Evolutionary conservation across 2,888 invertebrate genomes (phyloP).

Genomic region (Nemapogon koenigi): DNA sequence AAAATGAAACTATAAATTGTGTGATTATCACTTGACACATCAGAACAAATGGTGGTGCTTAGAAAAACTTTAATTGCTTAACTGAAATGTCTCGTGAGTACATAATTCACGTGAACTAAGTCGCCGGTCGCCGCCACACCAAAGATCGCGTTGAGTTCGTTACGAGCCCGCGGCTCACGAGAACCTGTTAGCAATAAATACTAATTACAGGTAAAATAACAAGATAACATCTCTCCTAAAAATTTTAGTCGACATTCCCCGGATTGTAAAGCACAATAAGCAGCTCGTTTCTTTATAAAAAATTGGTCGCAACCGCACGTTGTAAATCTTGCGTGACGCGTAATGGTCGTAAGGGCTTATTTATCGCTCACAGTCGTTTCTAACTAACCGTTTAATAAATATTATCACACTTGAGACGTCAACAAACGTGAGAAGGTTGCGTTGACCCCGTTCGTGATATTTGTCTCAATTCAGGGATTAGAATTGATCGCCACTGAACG

Average conservation of each 20-base stretch:
- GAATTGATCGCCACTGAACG: slow-evolving; percentile 47
- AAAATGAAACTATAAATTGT: slow-evolving; percentile 36
- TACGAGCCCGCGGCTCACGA: slow-evolving; percentile 24
- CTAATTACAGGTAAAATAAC: slow-evolving; percentile 61
- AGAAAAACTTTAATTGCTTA: slow-evolving; percentile 56
- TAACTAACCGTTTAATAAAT: slow-evolving; percentile 61
- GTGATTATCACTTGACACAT: slow-evolving; percentile 43
- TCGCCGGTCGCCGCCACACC: slow-evolving; percentile 37
- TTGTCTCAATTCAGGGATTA: slow-evolving; percentile 59
- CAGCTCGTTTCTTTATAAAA: slow-evolving; percentile 26
- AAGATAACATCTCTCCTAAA: slow-evolving; percentile 48
- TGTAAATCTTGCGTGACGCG: slow-evolving; percentile 58
- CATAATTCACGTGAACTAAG: slow-evolving; percentile 39
- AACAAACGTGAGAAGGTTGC: slow-evolving; percentile 63
- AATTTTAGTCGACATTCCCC: slow-evolving; percentile 30
- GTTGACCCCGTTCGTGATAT: slow-evolving; percentile 61
- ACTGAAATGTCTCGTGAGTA: slow-evolving; percentile 41
- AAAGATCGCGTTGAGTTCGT: slow-evolving; percentile 30
- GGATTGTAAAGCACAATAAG: slow-evolving; percentile 30
- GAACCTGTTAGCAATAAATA: slow-evolving; percentile 52
- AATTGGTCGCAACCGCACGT: slow-evolving; percentile 43
- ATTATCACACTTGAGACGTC: slow-evolving; percentile 60
- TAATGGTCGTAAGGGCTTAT: slow-evolving; percentile 54
- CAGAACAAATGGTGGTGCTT: slow-evolving; percentile 29
- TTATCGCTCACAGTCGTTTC: slow-evolving; percentile 50